These are phyloP conservation scores for Smutsia gigantea DNA, from an alignment of 2,797 vertebrate genomes.

Conservation along the genomic window DNA sequence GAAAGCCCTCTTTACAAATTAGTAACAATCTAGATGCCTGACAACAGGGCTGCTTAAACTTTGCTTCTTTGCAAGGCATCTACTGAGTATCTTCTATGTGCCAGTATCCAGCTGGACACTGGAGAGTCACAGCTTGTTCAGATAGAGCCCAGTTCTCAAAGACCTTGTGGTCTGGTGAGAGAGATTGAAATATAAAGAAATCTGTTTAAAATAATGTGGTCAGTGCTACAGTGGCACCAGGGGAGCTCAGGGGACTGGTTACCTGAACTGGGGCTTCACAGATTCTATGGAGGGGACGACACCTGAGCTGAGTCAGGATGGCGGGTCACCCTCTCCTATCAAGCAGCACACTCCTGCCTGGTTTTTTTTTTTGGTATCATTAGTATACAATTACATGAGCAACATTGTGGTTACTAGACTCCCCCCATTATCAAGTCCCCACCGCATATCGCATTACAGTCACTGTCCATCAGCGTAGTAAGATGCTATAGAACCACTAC, in stretches of 20 bases:
- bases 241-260: background rate
- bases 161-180: background rate
- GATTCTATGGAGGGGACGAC: background rate
- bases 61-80: background rate
- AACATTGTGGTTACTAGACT: no score
- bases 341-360: background rate
- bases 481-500: no score
- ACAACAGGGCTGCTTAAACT: background rate
- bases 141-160: background rate
- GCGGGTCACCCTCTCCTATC: background rate
- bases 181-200: background rate
- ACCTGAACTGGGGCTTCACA: background rate
- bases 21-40: background rate
- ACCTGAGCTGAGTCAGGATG: background rate
- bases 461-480: no score
- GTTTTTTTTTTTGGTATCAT: no score
- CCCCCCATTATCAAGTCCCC: no score
- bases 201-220: background rate
- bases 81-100: background rate
- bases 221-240: background rate
- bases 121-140: background rate
- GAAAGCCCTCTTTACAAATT: background rate
- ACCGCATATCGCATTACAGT: no score
- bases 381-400: no score
- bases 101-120: background rate